phyloP scores from a whole-genome alignment of 1,140 invertebrate genomes.

The Zeugodacus cucurbitae region DNA sequence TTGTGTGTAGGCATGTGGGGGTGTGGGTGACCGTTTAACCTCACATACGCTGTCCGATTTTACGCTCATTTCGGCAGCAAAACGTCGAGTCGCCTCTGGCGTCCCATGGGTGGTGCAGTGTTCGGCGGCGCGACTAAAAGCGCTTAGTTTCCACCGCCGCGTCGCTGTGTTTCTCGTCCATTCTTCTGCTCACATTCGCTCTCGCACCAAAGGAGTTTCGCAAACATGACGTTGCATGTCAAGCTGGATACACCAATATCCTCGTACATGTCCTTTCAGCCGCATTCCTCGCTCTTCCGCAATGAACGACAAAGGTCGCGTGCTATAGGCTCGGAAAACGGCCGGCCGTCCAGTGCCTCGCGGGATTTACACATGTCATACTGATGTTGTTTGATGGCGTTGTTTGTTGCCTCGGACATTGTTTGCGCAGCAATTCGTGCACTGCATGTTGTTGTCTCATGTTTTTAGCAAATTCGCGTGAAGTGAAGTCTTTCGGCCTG shows the following conservation, averaged over 20 bases:
- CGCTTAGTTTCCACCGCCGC: not conserved
- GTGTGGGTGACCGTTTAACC: not conserved
- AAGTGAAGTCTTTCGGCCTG: not conserved
- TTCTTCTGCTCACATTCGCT: not conserved
- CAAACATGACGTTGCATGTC: constrained; percentile 9
- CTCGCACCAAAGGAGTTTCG: not conserved
- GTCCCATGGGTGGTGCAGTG: not conserved
- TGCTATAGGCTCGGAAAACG: not conserved
- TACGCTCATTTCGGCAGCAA: not conserved
- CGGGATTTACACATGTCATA: constrained; percentile 15
- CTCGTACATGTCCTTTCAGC: not conserved
- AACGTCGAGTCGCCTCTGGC: not conserved
- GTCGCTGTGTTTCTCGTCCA: not conserved
- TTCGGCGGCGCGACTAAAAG: not conserved
- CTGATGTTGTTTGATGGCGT: constrained; percentile 7
- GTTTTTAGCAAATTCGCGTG: not conserved
- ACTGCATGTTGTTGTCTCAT: not conserved
- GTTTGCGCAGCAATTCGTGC: constrained; percentile 1
- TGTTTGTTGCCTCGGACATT: constrained; percentile 24
- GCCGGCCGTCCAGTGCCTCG: not conserved
- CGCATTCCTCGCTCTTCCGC: not conserved
- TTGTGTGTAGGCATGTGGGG: not conserved
- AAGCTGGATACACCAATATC: not conserved
- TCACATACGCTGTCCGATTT: not conserved
- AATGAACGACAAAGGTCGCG: not conserved